Evolutionary conservation across 2,113 vertebrate genomes (phyloP).

Genomic region (Melanerpes aurifrons): DNA sequence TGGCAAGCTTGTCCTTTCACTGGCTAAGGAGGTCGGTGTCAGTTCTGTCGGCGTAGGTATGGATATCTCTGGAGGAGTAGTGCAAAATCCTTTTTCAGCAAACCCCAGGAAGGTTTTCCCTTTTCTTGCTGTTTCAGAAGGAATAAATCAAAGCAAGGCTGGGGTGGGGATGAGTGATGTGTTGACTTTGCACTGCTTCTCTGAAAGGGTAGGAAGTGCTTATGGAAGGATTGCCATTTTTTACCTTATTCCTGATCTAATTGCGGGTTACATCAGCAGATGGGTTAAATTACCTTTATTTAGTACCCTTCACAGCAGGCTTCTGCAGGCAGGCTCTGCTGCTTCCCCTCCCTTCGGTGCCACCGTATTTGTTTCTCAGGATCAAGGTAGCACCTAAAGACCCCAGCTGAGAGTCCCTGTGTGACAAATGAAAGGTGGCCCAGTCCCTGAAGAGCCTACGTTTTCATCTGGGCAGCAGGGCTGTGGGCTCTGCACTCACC

Average conservation of each 20-base stretch:
- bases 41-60: background rate
- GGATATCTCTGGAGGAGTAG: slow-evolving; percentile 15
- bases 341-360: background rate
- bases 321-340: background rate
- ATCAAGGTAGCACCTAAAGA: background rate
- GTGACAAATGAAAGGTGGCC: background rate
- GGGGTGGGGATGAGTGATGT: background rate
- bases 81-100: slow-evolving; percentile 16
- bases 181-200: background rate
- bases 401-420: background rate
- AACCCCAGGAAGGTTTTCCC: background rate
- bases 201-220: background rate
- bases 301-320: background rate
- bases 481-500: background rate
- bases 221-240: background rate
- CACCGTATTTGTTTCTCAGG: rapidly evolving
- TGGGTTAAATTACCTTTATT: background rate
- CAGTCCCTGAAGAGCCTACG: background rate
- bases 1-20: background rate
- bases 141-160: slow-evolving; percentile 36
- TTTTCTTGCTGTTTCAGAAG: background rate
- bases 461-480: background rate
- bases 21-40: background rate
- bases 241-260: slow-evolving; percentile 6
- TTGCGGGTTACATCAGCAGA: background rate